Evolutionary conservation across 1,140 invertebrate genomes (phyloP), one percentile per base, ranked within the genome.

Genomic region (Drosophila takahashii): DNA sequence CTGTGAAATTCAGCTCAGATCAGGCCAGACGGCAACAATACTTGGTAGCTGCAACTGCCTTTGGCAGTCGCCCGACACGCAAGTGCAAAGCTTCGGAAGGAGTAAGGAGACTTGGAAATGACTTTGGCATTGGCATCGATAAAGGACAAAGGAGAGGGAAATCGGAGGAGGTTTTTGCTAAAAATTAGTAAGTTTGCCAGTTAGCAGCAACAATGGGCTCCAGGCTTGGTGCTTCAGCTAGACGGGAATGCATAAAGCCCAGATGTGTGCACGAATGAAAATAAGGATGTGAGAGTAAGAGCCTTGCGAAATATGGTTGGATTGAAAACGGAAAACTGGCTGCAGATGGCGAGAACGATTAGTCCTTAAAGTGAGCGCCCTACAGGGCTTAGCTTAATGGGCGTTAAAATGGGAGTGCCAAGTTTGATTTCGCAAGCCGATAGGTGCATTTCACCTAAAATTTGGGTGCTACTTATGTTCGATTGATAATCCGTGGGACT

Each of bases 171-270:
- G 44, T 41, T 15, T 47, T 45, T 61, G 54, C 78, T 77, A 73
- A 73, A 81, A 81, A 81, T 81, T 81, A 77, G 79, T 73, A 77
- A 77, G 67, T 81, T 78, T 77, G 39, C 56, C 67, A 77, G 69
- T 79, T 74, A 47, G 77, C 36, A 67, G 56, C 51, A 44, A 42
- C 67, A 45, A 51, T 59, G 47, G 50, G 48, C 36, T 65, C 41
- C 77, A 64, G 58, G 59, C 56, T 27, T 41, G 57, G 57, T 36
- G 5, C 57, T 44, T 26, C 37, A 34, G 27, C 34, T n/a, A 57
- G 58, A 83, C 61, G 48, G 62, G 51, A 83, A 54, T 70, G 75
- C 79, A 83, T 75, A 84, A 83, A 78, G 60, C 59, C 39, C 77
- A 77, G 75, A 57, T 78, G 77, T 54, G 51, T 44, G 16, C 47